Evolutionary conservation across 1,140 invertebrate genomes (phyloP).

Genomic region (Pseudomyrmex sp.): DNA sequence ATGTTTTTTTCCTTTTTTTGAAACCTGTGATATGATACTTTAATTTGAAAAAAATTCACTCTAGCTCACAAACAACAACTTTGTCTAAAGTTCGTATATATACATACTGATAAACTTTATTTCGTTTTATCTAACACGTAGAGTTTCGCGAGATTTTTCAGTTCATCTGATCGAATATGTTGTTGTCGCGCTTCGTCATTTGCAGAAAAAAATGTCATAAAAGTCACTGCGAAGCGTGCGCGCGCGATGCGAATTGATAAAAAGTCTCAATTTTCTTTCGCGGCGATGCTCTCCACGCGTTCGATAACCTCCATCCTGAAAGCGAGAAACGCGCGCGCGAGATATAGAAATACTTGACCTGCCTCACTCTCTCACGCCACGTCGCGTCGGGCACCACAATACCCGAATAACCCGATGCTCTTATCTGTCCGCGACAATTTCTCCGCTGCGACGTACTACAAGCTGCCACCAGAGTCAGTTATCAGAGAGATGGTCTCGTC

Average conservation of each 20-base stretch:
- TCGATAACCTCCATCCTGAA: conserved; percentile 49
- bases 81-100: not conserved
- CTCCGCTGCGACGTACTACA: conserved; percentile 38
- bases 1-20: too few relatives aligned
- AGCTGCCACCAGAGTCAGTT: conserved; percentile 25
- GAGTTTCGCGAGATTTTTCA: conserved; percentile 11
- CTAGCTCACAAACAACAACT: not conserved
- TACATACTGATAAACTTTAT: not conserved
- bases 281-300: conserved; percentile 4
- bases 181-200: conserved; percentile 1
- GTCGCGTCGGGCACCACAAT: conserved; percentile 66
- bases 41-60: not conserved
- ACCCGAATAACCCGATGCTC: conserved; percentile 63
- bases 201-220: not conserved
- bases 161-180: conserved; percentile 2
- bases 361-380: conserved; percentile 63
- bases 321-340: conserved; percentile 57
- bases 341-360: conserved; percentile 70
- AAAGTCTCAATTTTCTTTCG: conserved; percentile 32
- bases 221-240: not conserved
- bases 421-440: conserved; percentile 69
- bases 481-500: conserved; percentile 31
- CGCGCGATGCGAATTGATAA: conserved; percentile 11
- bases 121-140: not conserved
- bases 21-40: not conserved